phyloP scores from a whole-genome alignment of 2,113 vertebrate species.

The Sporophila hypoxantha region DNA sequence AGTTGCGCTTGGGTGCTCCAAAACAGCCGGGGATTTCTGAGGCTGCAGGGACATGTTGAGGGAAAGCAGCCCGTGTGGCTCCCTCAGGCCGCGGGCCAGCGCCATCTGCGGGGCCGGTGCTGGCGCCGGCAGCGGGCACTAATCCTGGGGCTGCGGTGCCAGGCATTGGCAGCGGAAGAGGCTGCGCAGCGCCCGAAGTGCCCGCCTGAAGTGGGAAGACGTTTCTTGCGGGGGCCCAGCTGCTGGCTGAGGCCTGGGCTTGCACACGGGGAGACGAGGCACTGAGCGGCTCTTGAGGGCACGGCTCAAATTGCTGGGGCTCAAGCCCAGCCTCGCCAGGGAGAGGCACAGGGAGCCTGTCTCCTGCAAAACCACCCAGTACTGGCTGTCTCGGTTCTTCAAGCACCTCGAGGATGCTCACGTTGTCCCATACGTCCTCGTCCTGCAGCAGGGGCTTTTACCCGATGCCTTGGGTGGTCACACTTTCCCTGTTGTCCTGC shows the following conservation, averaged over 20 bases:
- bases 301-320: too few relatives aligned
- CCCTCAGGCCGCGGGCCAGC: fast-evolving
- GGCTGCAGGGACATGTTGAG: neutral
- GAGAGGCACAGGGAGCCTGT: fast-evolving
- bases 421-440: fast-evolving
- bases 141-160: fast-evolving
- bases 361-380: too few relatives aligned
- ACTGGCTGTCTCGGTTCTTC: neutral
- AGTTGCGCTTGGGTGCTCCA: too few relatives aligned
- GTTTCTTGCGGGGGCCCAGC: neutral
- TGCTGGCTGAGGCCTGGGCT: neutral
- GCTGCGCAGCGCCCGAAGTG: neutral
- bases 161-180: neutral
- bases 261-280: too few relatives aligned
- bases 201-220: neutral
- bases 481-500: neutral
- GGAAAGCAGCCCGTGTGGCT: neutral
- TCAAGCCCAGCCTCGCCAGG: neutral
- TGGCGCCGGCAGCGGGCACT: neutral
- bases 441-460: fast-evolving
- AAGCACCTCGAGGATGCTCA: fast-evolving
- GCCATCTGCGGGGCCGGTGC: too few relatives aligned
- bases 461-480: fast-evolving
- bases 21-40: neutral
- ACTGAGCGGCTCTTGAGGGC: too few relatives aligned